Base-by-base conservation (phyloP, 2,113 vertebrate genomes). In the Rhabdomys dilectus region DNA sequence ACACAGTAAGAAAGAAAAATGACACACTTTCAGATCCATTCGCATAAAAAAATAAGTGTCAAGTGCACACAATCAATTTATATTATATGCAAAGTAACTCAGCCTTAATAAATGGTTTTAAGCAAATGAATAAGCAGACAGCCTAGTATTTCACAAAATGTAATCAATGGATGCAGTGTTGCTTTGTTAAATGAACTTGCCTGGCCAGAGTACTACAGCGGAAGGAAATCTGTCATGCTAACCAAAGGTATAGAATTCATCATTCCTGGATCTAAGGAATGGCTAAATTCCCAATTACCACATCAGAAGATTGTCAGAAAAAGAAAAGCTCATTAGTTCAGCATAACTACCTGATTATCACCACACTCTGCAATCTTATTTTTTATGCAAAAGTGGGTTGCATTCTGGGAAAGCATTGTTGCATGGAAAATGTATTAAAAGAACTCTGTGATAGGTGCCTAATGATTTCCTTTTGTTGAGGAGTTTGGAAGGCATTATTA, bases 381-480 rank as follows among this genome's bases (percentile, higher is more conserved):
- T 91, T 97, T 97, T 77, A 97, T 96, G 73, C 95, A 96, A 96
- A 98, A 96, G 15, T 92, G 9, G 60, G 73, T 51, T 97, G 64
- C 60, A 60, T 95, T 97, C 97, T 96, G 92, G 62, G 73, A 96
- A 97, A 97, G 62, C 64, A n/a, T 21, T 77, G 81, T 96, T 98
- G 88, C 96, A 94, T 94, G 89, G 95, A 96, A 85, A 97, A 97
- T 7, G 0, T 97, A 96, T 98, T 97, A 96, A 94, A 96, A 97
- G 93, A 92, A 75, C 58, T 97, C 84, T 39, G 7, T 93, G 97
- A 84, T 96, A 96, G 4, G 10, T 96, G 96, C 94, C 95, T 97
- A 96, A 92, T 97, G 64, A 19, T 93, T 89, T 75, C 92, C 56
- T 91, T 94, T 93, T 97, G 93, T 48, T 97, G 92, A 98, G 64